Conservation (phyloP, 2,888 invertebrate genomes). For the Strigamia crassipes region DNA sequence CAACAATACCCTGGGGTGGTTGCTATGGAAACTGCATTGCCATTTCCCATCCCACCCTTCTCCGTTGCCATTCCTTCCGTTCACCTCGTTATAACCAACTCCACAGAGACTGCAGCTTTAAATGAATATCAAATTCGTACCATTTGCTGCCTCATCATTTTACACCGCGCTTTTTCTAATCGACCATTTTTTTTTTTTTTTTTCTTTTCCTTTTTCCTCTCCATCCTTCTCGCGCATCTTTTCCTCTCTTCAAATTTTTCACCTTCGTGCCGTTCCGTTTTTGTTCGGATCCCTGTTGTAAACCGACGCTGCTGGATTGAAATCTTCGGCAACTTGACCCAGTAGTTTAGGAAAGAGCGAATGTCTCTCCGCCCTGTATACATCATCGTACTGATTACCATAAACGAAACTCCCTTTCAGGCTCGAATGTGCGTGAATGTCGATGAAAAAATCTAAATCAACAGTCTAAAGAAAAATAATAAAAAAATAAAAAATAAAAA, state of each 20-base stretch:
- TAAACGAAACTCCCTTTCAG: slow-evolving; percentile 92
- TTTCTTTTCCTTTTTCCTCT: neutral
- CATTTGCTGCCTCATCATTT: slow-evolving; percentile 42
- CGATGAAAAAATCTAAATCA: slow-evolving; percentile 90
- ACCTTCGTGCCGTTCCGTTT: slow-evolving; percentile 84
- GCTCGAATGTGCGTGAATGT: slow-evolving; percentile 91
- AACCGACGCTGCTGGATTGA: slow-evolving; percentile 80
- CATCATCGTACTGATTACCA: slow-evolving; percentile 91
- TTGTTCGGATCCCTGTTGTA: slow-evolving; percentile 89
- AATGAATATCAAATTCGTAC: slow-evolving; percentile 40
- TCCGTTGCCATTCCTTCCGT: slow-evolving; percentile 34
- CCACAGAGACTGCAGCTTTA: slow-evolving; percentile 26
- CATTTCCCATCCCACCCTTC: slow-evolving; percentile 29
- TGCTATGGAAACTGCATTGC: slow-evolving; percentile 40
- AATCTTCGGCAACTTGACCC: slow-evolving; percentile 85
- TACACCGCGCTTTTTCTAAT: slow-evolving; percentile 15
- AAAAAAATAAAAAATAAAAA: neutral
- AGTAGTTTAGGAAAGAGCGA: slow-evolving; percentile 92
- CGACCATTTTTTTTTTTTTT: slow-evolving; percentile 16
- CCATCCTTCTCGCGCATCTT: neutral
- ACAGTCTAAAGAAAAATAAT: slow-evolving; percentile 61
- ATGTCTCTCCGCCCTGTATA: slow-evolving; percentile 90
- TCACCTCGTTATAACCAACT: slow-evolving; percentile 17
- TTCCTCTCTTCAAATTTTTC: slow-evolving; percentile 54
- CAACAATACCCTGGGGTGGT: slow-evolving; percentile 36